Evolutionary conservation across 2,113 vertebrate genomes (phyloP).

Genomic region (Papio anubis): DNA sequence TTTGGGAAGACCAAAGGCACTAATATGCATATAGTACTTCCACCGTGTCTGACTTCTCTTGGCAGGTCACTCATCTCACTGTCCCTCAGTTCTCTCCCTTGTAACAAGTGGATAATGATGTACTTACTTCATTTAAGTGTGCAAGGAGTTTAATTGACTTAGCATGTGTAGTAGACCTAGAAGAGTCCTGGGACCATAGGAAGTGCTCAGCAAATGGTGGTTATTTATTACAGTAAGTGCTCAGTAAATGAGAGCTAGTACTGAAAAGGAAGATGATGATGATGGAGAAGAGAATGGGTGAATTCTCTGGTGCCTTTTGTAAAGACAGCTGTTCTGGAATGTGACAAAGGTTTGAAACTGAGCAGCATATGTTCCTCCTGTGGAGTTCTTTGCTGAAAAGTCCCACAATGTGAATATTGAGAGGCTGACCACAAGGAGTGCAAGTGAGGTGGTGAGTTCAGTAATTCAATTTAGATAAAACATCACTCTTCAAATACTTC

Average conservation of each 20-base stretch:
- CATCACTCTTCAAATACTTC: background rate
- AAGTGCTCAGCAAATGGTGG: background rate
- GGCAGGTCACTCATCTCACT: fast-evolving
- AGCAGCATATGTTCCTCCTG: background rate
- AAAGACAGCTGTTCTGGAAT: background rate
- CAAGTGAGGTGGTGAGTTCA: background rate
- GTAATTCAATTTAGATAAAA: background rate
- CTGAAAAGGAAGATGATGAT: background rate
- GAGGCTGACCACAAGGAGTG: fast-evolving
- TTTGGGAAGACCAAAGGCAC: background rate
- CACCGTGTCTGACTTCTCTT: background rate
- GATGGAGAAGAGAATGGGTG: too few species aligned
- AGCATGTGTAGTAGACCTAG: background rate
- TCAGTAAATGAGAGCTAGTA: background rate
- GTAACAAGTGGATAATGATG: background rate
- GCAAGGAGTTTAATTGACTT: background rate
- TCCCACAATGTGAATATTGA: background rate
- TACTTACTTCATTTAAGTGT: background rate
- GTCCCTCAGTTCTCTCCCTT: background rate
- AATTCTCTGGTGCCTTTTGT: background rate
- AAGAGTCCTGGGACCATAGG: background rate
- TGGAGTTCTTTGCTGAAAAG: background rate
- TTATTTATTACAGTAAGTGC: background rate
- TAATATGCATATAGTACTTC: background rate
- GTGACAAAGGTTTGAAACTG: background rate